Evolutionary conservation across 1,140 invertebrate genomes (phyloP).

Genomic region (Drosophila auraria): DNA sequence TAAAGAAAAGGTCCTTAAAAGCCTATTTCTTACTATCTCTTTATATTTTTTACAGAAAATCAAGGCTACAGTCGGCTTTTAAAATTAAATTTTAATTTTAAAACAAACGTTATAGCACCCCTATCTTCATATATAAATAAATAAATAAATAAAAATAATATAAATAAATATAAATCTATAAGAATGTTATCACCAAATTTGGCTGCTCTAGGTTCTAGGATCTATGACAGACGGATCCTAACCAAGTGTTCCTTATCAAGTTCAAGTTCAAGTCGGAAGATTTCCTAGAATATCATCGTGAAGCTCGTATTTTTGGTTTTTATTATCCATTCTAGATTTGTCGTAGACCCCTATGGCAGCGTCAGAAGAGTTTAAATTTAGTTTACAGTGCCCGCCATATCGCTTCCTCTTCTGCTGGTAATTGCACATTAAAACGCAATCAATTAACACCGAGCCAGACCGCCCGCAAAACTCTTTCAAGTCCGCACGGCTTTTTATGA

Average conservation of each 20-base stretch:
- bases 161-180: too few species aligned
- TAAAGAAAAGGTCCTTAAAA: too few species aligned
- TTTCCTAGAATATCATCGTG: not conserved
- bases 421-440: constrained; percentile 68
- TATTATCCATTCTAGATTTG: not conserved
- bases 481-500: constrained; percentile 42
- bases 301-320: too few species aligned
- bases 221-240: not conserved
- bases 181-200: too few species aligned
- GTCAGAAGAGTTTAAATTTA: constrained; percentile 16
- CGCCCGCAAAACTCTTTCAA: constrained; percentile 46
- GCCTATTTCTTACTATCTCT: too few species aligned
- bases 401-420: constrained; percentile 19
- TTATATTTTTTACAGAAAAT: too few species aligned
- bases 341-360: not conserved
- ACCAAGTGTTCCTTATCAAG: not conserved
- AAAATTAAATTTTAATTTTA: too few species aligned
- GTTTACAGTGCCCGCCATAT: constrained; percentile 21
- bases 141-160: too few species aligned
- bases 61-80: too few species aligned
- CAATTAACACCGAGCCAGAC: constrained; percentile 46
- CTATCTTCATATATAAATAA: too few species aligned
- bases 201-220: too few species aligned
- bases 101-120: too few species aligned
- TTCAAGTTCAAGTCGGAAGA: not conserved